phyloP scores from a whole-genome alignment of 1,140 invertebrate genomes.

The Dolichoris vasculosae region DNA sequence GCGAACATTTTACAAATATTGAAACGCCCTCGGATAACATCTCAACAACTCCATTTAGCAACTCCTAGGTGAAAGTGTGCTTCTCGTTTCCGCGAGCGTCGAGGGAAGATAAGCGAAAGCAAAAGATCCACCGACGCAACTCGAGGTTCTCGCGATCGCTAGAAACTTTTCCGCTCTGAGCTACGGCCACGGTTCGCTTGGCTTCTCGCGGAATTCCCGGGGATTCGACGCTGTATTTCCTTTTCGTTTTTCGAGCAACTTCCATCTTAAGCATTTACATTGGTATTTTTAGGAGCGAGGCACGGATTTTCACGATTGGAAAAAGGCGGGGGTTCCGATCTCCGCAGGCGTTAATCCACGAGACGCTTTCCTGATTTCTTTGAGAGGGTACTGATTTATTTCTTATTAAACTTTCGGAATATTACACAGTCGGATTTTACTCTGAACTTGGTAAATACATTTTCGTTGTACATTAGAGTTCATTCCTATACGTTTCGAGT shows the following conservation, averaged over 20 bases:
- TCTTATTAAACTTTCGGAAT: too few species aligned
- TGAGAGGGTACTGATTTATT: constrained; percentile 3
- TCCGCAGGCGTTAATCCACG: background rate
- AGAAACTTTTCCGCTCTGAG: background rate
- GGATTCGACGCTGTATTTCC: background rate
- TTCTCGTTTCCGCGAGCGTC: too few species aligned
- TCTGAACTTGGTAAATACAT: too few species aligned
- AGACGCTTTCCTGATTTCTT: background rate
- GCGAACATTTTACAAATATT: background rate
- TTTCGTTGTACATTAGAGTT: too few species aligned
- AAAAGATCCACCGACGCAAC: background rate
- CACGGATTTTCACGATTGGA: background rate
- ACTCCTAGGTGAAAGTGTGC: background rate
- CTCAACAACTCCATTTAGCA: background rate
- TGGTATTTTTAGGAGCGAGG: background rate
- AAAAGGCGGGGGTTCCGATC: background rate
- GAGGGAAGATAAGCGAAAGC: background rate
- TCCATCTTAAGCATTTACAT: background rate
- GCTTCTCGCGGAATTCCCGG: background rate
- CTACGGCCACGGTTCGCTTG: background rate
- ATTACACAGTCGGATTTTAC: too few species aligned
- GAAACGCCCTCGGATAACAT: background rate
- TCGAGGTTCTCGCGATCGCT: background rate
- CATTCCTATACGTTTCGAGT: too few species aligned
- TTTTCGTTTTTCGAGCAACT: background rate